Evolutionary conservation across 2,113 vertebrate species (phyloP).

Genomic region (Cricetomys ansorgei): DNA sequence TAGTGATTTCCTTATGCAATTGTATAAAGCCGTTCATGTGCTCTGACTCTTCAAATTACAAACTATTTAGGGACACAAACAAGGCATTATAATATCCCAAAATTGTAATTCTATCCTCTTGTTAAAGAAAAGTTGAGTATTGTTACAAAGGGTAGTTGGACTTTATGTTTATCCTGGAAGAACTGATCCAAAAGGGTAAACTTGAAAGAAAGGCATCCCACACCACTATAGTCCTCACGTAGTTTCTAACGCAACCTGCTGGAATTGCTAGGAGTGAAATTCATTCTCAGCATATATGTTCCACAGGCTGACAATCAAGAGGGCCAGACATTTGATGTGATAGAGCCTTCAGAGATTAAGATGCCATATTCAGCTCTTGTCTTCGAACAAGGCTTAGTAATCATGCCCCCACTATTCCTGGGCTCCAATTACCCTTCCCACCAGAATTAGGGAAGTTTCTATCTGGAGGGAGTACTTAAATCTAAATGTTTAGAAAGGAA

Average conservation of each 20-base stretch:
- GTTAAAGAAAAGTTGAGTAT: neutral
- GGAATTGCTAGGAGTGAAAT: neutral
- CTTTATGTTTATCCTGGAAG: neutral
- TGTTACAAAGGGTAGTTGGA: neutral
- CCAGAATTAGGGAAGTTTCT: neutral
- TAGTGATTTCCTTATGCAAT: neutral
- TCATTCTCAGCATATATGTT: neutral
- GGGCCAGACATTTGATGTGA: neutral
- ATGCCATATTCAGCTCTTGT: slow-evolving; percentile 73
- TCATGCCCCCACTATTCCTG: neutral
- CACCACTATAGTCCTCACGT: too few relatives aligned
- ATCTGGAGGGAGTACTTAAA: neutral
- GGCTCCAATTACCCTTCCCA: neutral
- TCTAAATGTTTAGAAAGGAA: neutral
- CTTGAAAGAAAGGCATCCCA: neutral
- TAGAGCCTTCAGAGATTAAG: slow-evolving; percentile 61
- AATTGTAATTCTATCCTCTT: neutral
- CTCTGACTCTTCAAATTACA: too few relatives aligned
- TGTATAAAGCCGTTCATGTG: neutral
- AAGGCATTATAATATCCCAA: neutral
- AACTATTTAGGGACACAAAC: too few relatives aligned
- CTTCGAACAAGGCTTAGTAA: slow-evolving; percentile 23
- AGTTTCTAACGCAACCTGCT: neutral
- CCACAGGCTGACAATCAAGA: neutral
- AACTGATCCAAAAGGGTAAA: neutral